phyloP scores from a whole-genome alignment of 2,888 invertebrate genomes.

The Epinotia bilunana region DNA sequence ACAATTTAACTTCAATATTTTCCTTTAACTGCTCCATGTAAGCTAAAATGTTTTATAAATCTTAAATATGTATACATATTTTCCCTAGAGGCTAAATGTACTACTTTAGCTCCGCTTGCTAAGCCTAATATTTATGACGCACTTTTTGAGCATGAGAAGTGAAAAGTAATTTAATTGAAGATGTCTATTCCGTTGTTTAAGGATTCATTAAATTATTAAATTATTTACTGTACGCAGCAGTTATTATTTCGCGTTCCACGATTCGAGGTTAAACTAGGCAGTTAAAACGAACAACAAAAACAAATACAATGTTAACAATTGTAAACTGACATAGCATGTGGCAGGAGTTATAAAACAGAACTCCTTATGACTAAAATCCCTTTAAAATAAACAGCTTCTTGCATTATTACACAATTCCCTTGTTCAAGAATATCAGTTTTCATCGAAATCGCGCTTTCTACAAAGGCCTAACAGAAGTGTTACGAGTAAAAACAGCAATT shows the following conservation, averaged over 20 bases:
- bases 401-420: background rate
- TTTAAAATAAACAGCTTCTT: constrained; percentile 9
- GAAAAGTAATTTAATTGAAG: no score
- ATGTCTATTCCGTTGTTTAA: no score
- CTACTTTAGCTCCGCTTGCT: no score
- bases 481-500: constrained; percentile 67
- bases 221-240: background rate
- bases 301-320: background rate
- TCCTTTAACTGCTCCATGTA: no score
- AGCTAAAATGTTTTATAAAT: no score
- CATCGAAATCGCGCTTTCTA: constrained; percentile 21
- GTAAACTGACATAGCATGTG: background rate
- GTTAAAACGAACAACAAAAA: background rate
- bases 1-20: no score
- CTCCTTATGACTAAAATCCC: constrained; percentile 3
- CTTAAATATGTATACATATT: no score
- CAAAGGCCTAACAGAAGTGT: constrained; percentile 60
- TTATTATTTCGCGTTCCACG: background rate
- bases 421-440: constrained; percentile 23
- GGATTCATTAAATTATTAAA: no score
- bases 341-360: constrained; percentile 1
- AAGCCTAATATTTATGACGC: no score
- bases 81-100: no score
- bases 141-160: no score
- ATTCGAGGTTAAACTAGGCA: background rate